Percentiles rank a stretch among this genome's conserved stretches.
phyloP scores from a whole-genome alignment of 2,888 invertebrate genomes.

The Philhelius pedissequus region DNA sequence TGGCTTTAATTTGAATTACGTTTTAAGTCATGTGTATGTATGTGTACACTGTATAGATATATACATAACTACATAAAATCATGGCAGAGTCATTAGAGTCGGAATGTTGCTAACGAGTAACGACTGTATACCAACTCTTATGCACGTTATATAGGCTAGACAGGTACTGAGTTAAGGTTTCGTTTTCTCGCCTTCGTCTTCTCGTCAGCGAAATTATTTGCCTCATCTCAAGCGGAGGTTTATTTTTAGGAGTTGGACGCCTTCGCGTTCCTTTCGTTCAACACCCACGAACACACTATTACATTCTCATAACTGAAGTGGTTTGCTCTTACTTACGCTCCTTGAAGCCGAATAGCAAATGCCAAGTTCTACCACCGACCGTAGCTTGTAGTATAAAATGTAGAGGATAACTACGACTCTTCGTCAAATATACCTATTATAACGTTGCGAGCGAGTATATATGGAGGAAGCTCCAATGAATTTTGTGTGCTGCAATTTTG shows the following conservation, averaged over 20 bases:
- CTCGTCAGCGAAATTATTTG: conserved; percentile 58
- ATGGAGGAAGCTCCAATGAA: conserved; percentile 1
- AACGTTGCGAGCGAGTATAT: background rate
- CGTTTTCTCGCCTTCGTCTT: background rate
- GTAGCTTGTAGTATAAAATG: background rate
- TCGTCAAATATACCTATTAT: background rate
- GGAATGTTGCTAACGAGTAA: conserved; percentile 38
- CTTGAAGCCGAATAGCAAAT: conserved; percentile 65
- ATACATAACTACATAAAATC: background rate
- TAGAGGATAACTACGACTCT: background rate
- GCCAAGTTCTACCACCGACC: conserved; percentile 57
- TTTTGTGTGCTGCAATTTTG: conserved; percentile 63
- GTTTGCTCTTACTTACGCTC: conserved; percentile 60
- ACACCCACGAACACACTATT: conserved; percentile 52
- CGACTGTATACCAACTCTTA: conserved; percentile 47
- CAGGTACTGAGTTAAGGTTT: conserved; percentile 59
- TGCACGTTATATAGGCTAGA: conserved; percentile 67
- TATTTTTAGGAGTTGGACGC: conserved; percentile 28
- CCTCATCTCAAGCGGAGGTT: conserved; percentile 7
- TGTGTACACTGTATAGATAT: background rate
- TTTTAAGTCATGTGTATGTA: conserved; percentile 2
- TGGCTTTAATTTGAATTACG: conserved; percentile 44
- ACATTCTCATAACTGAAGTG: conserved; percentile 56
- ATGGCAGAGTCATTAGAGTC: conserved; percentile 57
- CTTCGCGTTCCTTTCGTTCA: conserved; percentile 51